Percentiles rank a stretch among this genome's conserved stretches.
Conservation (phyloP, 2,888 invertebrate genomes). For the Leptinotarsa haldemani region DNA sequence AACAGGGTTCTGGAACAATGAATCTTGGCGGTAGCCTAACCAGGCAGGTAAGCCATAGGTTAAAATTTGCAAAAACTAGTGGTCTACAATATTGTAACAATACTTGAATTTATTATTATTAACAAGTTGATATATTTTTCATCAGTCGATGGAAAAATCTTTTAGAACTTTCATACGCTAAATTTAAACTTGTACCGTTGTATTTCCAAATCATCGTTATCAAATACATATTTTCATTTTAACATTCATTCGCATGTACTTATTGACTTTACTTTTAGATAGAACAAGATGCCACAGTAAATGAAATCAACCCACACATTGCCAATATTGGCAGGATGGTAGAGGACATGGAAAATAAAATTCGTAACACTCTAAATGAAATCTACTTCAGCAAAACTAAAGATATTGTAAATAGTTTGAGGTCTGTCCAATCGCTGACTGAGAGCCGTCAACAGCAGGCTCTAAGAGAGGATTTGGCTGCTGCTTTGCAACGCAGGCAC, state of each 20-base stretch:
- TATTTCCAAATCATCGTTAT: neutral
- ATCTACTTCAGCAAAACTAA: constrained; percentile 99
- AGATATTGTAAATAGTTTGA: constrained; percentile 94
- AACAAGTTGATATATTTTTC: neutral
- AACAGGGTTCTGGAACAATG: constrained; percentile 97
- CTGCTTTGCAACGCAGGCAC: constrained; percentile 85
- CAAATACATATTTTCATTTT: neutral
- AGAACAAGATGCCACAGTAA: constrained; percentile 91
- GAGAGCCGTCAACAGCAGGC: constrained; percentile 87
- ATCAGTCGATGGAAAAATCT: neutral
- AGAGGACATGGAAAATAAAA: constrained; percentile 99
- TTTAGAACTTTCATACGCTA: neutral
- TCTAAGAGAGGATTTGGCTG: constrained; percentile 86
- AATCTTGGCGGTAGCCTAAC: constrained; percentile 98
- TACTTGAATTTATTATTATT: no score
- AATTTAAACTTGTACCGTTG: no score
- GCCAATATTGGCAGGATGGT: constrained; percentile 99
- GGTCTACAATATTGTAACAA: neutral
- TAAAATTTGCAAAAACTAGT: neutral
- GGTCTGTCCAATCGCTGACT: constrained; percentile 81
- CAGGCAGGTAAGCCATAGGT: constrained; percentile 77
- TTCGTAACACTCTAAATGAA: constrained; percentile 96
- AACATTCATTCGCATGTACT: neutral
- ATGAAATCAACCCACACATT: constrained; percentile 95
- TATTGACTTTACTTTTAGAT: constrained; percentile 69